These are phyloP conservation scores for Hydrocynus forskahlii DNA, from an alignment of 2,797 vertebrate genomes.

Conservation along the genomic window DNA sequence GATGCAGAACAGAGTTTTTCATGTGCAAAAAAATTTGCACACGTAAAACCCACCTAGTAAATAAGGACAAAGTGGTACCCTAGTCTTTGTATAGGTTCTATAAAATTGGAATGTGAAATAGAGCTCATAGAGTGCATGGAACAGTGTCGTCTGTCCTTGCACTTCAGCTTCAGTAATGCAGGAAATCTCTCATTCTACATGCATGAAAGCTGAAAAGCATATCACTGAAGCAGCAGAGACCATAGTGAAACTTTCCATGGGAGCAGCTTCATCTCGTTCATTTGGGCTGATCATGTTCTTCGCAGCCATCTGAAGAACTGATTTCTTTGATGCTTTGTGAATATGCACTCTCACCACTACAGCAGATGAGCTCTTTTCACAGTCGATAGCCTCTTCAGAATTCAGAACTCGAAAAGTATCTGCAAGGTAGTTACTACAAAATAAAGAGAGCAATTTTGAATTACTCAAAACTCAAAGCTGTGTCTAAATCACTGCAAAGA, in stretches of 20 bases:
- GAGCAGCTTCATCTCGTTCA: background rate
- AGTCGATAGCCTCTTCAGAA: background rate
- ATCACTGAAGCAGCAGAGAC: background rate
- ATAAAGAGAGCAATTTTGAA: background rate
- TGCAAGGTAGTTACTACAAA: background rate
- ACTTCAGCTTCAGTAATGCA: slow-evolving; percentile 8
- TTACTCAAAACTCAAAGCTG: background rate
- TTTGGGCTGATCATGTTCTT: slow-evolving; percentile 5
- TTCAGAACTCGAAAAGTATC: background rate
- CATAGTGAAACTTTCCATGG: background rate
- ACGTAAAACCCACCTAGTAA: background rate
- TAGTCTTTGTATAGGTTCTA: background rate
- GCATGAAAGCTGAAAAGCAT: slow-evolving; percentile 19
- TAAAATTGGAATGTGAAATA: slow-evolving; percentile 21
- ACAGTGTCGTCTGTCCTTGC: background rate
- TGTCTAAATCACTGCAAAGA: background rate
- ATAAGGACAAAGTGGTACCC: slow-evolving; percentile 20
- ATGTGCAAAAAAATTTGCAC: too few relatives aligned
- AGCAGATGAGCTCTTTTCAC: background rate
- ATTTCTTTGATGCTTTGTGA: background rate
- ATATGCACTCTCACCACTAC: background rate
- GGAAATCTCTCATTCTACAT: slow-evolving; percentile 30
- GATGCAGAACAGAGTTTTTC: too few relatives aligned
- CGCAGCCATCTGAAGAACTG: background rate
- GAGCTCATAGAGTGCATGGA: background rate